Evolutionary conservation across 2,797 vertebrate species (phyloP).

Genomic region (Bucorvus abyssinicus): DNA sequence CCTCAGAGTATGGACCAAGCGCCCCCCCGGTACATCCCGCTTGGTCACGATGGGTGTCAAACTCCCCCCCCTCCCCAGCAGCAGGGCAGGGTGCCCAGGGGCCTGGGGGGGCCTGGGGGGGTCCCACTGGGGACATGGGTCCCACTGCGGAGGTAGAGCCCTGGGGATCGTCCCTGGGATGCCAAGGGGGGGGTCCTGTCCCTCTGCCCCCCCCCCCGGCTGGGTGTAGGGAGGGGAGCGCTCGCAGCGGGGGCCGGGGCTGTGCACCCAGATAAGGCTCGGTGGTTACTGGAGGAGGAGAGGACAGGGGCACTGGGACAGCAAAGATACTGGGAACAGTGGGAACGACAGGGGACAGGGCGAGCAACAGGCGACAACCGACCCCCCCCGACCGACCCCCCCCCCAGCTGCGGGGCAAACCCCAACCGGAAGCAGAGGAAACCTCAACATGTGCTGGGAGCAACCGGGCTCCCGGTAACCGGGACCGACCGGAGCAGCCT

Average conservation of each 20-base stretch:
- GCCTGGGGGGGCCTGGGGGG: background rate
- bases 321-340: background rate
- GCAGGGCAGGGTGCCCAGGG: background rate
- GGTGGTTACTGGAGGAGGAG: background rate
- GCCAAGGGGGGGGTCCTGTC: background rate
- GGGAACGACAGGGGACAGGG: background rate
- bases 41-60: background rate
- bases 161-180: background rate
- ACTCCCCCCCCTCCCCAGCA: background rate
- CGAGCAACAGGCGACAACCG: background rate
- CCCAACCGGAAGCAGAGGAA: background rate
- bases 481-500: too few relatives aligned
- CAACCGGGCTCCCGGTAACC: too few relatives aligned
- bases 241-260: too few relatives aligned
- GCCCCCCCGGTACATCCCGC: background rate
- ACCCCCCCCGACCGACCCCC: too few relatives aligned
- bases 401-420: background rate
- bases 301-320: background rate
- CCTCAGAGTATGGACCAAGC: background rate
- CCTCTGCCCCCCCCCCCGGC: background rate
- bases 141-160: background rate
- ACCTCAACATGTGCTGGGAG: background rate
- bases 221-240: background rate
- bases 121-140: background rate
- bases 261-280: background rate